Evolutionary conservation across 2,797 vertebrate species (phyloP).

Genomic region (Sebastes iracundus): DNA sequence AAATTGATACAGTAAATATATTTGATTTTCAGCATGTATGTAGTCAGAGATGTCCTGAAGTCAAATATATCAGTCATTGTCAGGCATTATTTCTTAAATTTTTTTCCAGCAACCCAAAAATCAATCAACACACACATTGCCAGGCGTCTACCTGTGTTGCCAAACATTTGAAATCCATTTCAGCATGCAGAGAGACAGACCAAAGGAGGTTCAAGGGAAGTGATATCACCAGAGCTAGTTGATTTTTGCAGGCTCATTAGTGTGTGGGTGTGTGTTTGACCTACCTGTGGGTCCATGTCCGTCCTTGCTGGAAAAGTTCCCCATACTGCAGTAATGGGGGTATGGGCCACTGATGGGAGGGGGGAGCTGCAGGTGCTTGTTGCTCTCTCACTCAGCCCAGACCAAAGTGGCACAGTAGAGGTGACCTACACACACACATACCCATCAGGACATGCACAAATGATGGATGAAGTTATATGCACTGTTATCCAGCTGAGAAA

Average conservation of each 20-base stretch:
- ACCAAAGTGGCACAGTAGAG: slow-evolving; percentile 30
- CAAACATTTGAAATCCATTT: slow-evolving; percentile 22
- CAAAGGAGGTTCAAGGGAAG: background rate
- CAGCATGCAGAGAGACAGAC: background rate
- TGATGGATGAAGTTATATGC: slow-evolving; percentile 28
- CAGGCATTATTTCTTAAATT: too few species aligned
- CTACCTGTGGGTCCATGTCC: slow-evolving; percentile 78
- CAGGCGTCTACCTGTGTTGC: background rate
- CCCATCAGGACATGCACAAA: slow-evolving; percentile 10
- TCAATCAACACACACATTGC: background rate
- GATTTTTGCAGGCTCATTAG: background rate
- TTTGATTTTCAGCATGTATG: too few species aligned
- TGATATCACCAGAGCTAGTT: background rate
- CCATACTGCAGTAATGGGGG: slow-evolving; percentile 74
- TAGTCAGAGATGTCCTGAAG: too few species aligned
- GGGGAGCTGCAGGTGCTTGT: slow-evolving; percentile 57
- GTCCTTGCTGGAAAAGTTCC: slow-evolving; percentile 83
- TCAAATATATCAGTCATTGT: too few species aligned
- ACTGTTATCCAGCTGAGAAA: slow-evolving; percentile 3
- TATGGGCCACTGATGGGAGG: slow-evolving; percentile 28
- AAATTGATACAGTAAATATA: too few species aligned
- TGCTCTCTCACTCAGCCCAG: slow-evolving; percentile 38
- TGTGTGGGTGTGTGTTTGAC: background rate
- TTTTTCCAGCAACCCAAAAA: too few species aligned
- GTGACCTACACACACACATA: slow-evolving; percentile 50